Evolutionary conservation across 2,113 vertebrate genomes (phyloP).

Genomic region (Pelodiscus sinensis): DNA sequence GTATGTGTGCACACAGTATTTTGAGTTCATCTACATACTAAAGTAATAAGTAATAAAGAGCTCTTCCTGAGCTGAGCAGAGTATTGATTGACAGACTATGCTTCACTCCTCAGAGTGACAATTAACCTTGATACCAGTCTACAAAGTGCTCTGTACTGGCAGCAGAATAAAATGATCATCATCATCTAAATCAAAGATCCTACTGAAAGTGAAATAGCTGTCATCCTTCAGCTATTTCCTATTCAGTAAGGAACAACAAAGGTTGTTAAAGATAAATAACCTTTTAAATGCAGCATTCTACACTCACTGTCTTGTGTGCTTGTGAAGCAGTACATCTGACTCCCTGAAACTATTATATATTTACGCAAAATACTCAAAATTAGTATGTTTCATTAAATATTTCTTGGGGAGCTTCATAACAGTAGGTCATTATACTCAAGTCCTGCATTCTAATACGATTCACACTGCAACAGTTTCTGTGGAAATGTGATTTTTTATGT

Average conservation of each 20-base stretch:
- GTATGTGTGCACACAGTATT: conserved; percentile 26
- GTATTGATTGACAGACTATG: conserved; percentile 53
- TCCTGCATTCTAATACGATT: conserved; percentile 41
- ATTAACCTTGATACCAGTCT: conserved; percentile 72
- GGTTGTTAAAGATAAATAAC: conserved; percentile 26
- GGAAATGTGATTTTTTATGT: conserved; percentile 26
- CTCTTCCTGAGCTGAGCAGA: conserved; percentile 56
- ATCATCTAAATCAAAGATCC: conserved; percentile 56
- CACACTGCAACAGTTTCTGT: conserved; percentile 18
- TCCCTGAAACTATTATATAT: not conserved
- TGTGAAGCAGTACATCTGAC: not conserved
- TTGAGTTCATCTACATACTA: conserved; percentile 55
- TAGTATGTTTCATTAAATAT: conserved; percentile 29
- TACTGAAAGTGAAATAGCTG: conserved; percentile 49
- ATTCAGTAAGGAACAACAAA: conserved; percentile 34
- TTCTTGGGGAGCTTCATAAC: not conserved
- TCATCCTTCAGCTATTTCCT: conserved; percentile 29
- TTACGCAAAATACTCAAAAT: not conserved
- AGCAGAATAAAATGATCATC: conserved; percentile 68
- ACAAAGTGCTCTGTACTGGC: conserved; percentile 57
- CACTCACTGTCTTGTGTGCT: not conserved
- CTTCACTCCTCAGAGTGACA: conserved; percentile 65
- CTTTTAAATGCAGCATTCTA: not conserved
- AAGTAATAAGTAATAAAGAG: conserved; percentile 57
- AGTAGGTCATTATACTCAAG: conserved; percentile 25